Conservation (phyloP, 2,888 invertebrate species). For the Orchesellides sinensis region DNA sequence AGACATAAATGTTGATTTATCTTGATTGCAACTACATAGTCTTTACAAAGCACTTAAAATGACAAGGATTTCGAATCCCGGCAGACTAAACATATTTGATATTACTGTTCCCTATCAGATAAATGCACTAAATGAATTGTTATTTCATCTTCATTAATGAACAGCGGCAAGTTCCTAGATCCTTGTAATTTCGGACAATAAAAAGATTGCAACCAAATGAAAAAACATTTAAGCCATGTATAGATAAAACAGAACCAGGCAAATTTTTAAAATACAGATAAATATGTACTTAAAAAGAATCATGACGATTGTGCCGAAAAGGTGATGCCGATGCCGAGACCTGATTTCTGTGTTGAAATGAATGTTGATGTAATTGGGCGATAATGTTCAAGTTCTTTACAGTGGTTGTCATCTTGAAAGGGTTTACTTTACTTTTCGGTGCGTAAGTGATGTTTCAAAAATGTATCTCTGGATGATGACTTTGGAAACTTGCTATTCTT, state of each 20-base stretch:
- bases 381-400: constrained; percentile 60
- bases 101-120: no score
- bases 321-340: constrained; percentile 40
- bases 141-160: no score
- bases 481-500: neutral
- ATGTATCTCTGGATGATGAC: neutral
- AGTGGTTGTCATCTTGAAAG: constrained; percentile 30
- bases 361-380: constrained; percentile 62
- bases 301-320: constrained; percentile 31
- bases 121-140: no score
- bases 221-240: neutral
- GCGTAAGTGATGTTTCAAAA: neutral
- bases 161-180: no score
- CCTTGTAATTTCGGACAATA: neutral
- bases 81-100: no score
- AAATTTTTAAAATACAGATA: no score
- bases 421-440: neutral
- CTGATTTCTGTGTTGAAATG: constrained; percentile 53
- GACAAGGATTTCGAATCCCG: no score
- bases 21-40: no score
- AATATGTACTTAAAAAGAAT: neutral
- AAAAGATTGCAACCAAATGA: constrained; percentile 1
- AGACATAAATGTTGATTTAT: no score
- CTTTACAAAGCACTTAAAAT: no score
- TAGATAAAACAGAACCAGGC: neutral